Percentiles rank a stretch among this genome's conserved stretches.
Conservation (phyloP, 2,113 vertebrate species). For the Canis aureus region DNA sequence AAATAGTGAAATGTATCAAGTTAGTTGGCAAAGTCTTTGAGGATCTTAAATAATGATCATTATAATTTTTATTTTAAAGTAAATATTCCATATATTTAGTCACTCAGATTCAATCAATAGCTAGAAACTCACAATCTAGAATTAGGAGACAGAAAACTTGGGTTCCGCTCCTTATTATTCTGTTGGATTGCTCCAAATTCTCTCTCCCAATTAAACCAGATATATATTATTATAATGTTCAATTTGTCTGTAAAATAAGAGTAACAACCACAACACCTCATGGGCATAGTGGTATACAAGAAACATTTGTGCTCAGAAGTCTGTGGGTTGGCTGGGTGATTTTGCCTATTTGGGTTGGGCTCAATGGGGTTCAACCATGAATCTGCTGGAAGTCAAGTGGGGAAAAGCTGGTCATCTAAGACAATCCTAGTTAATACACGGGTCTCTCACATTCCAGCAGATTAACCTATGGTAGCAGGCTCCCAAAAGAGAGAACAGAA, state of each 20-base stretch:
- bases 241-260: background rate
- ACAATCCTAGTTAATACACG: background rate
- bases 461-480: background rate
- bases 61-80: conserved; percentile 42
- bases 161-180: background rate
- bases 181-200: background rate
- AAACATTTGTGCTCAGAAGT: background rate
- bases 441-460: background rate
- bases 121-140: background rate
- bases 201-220: background rate
- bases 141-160: background rate
- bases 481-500: background rate
- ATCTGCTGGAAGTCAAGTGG: background rate
- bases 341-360: background rate
- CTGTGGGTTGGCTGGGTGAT: background rate
- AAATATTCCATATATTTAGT: conserved; percentile 18
- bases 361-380: background rate
- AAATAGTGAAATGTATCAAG: background rate
- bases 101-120: background rate
- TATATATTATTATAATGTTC: conserved; percentile 11
- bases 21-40: background rate
- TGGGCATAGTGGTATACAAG: background rate
- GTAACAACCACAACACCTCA: background rate
- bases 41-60: background rate
- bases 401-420: background rate